Evolutionary conservation across 2,888 invertebrate species (phyloP).

Genomic region (Phaonia tiefii): DNA sequence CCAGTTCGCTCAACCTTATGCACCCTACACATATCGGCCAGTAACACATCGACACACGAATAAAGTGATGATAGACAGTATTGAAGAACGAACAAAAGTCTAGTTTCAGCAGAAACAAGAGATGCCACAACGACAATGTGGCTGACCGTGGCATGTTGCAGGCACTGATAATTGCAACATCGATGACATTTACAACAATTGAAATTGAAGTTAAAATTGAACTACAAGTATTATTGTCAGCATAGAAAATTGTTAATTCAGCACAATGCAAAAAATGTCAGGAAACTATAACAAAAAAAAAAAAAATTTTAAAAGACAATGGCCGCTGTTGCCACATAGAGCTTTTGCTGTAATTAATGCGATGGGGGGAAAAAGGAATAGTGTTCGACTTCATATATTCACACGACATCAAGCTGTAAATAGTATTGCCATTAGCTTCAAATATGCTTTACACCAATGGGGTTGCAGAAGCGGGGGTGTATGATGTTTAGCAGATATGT

Average conservation of each 20-base stretch:
- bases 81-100: neutral
- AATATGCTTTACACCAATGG: too few species aligned
- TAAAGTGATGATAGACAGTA: neutral
- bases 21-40: too few species aligned
- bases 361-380: too few species aligned
- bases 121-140: neutral
- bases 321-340: constrained; percentile 50
- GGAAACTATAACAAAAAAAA: constrained; percentile 14
- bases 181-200: constrained; percentile 21
- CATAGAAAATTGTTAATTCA: constrained; percentile 56
- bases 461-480: too few species aligned
- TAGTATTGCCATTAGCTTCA: too few species aligned
- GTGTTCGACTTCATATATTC: too few species aligned
- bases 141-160: constrained; percentile 9
- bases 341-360: constrained; percentile 28
- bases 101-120: neutral
- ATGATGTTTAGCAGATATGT: too few species aligned
- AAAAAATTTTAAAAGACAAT: constrained; percentile 32
- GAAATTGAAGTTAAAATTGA: constrained; percentile 13
- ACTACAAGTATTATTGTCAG: neutral
- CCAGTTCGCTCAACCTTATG: too few species aligned
- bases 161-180: neutral
- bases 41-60: neutral
- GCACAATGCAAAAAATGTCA: constrained; percentile 61
- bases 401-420: too few species aligned